Percentiles rank a stretch among this genome's conserved stretches.
Conservation (phyloP, 2,797 vertebrate genomes). For the Smutsia temminckii region DNA sequence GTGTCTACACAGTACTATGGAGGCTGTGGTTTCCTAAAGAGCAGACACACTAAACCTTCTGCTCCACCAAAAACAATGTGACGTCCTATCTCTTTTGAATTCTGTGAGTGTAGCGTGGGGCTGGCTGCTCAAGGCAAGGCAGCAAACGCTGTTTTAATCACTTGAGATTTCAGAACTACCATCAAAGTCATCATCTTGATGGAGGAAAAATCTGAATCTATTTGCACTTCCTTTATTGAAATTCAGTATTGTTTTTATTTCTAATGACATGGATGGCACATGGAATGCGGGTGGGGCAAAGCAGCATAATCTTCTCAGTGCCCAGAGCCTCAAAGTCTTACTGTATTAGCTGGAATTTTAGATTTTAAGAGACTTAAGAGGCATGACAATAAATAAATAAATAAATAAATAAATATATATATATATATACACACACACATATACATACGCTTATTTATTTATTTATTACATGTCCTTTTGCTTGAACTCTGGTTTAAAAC, state of each 20-base stretch:
- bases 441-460: no score
- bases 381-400: not conserved
- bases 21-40: not conserved
- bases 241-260: not conserved
- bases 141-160: not conserved
- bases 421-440: no score
- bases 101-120: not conserved
- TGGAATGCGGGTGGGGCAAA: rapidly evolving
- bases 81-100: not conserved
- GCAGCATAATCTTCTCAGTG: not conserved
- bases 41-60: not conserved
- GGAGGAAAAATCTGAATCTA: not conserved
- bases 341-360: not conserved
- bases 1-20: not conserved
- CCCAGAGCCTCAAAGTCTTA: not conserved
- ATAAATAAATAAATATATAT: not conserved
- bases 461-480: not conserved
- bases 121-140: not conserved
- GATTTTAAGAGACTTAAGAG: not conserved
- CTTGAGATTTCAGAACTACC: conserved; percentile 13
- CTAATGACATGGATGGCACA: not conserved
- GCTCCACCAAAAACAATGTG: not conserved
- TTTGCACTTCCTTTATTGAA: not conserved
- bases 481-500: not conserved
- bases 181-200: not conserved